These are phyloP conservation scores for Kuschelorhynchus macadamiae DNA, from an alignment of 2,888 invertebrate genomes.

Conservation along the genomic window DNA sequence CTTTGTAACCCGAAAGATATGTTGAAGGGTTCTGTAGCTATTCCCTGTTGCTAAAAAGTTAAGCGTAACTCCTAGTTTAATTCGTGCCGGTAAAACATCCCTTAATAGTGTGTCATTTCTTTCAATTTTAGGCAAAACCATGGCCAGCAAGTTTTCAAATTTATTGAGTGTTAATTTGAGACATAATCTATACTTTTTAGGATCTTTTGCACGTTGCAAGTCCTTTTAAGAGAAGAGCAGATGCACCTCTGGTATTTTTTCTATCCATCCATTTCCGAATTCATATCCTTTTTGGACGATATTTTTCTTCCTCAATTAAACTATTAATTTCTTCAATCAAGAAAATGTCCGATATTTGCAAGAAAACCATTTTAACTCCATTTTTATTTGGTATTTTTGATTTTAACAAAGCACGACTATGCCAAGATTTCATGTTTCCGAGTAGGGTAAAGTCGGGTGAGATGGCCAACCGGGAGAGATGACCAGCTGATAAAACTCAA, in stretches of 20 bases:
- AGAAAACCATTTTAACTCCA: no score
- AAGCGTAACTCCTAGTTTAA: conserved; percentile 58
- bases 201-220: conserved; percentile 1
- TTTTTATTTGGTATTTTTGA: no score
- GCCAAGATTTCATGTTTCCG: no score
- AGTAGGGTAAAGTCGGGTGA: no score
- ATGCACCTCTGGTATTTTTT: conserved; percentile 54
- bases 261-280: conserved; percentile 56
- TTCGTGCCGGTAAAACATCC: conserved; percentile 35
- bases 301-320: conserved; percentile 3
- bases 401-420: no score
- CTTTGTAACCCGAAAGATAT: conserved; percentile 55
- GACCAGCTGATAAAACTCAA: no score
- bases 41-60: conserved; percentile 58
- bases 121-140: conserved; percentile 35
- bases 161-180: conserved; percentile 23
- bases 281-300: conserved; percentile 48
- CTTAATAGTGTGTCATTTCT: conserved; percentile 26
- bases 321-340: no score
- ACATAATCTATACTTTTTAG: conserved; percentile 19
- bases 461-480: no score
- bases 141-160: conserved; percentile 26
- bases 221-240: conserved; percentile 46
- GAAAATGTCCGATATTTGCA: no score
- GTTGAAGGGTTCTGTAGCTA: conserved; percentile 54